phyloP scores from a whole-genome alignment of 2,113 vertebrate genomes.

The Atherinomorus stipes region DNA sequence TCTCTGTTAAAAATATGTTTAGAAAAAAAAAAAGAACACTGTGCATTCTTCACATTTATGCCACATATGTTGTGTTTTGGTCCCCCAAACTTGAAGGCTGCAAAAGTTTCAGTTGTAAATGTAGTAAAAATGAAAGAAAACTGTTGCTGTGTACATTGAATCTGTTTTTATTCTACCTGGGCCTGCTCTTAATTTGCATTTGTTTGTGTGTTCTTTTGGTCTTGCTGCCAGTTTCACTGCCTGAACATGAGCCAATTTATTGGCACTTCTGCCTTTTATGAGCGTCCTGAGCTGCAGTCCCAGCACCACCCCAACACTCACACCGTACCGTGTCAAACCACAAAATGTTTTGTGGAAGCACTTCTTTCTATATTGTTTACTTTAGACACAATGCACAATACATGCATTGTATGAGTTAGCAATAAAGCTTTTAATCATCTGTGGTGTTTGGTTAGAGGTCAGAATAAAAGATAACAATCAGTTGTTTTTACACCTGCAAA shows the following conservation, averaged over 20 bases:
- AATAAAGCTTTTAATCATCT: neutral
- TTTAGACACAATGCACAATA: neutral
- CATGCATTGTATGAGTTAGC: neutral
- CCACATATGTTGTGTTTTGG: neutral
- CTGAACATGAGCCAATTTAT: neutral
- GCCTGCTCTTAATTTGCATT: neutral
- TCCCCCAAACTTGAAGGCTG: neutral
- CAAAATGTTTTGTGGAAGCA: neutral
- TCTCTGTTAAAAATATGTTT: too few relatives aligned
- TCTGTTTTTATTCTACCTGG: neutral
- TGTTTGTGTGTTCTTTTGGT: neutral
- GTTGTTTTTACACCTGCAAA: slow-evolving; percentile 1
- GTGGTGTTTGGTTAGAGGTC: neutral
- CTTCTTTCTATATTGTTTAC: neutral
- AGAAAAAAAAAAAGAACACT: too few relatives aligned
- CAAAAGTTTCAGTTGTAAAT: neutral
- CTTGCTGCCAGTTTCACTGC: neutral
- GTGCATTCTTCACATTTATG: too few relatives aligned
- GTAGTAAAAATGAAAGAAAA: neutral
- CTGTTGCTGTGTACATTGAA: neutral
- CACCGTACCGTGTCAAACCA: neutral
- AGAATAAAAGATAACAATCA: neutral
- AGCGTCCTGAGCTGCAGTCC: too few relatives aligned
- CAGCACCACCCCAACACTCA: neutral
- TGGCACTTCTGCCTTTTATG: neutral